Percentiles rank a stretch among this genome's conserved stretches.
These are phyloP conservation scores for Theocolax elegans DNA, from an alignment of 1,140 invertebrate genomes.

Conservation along the genomic window DNA sequence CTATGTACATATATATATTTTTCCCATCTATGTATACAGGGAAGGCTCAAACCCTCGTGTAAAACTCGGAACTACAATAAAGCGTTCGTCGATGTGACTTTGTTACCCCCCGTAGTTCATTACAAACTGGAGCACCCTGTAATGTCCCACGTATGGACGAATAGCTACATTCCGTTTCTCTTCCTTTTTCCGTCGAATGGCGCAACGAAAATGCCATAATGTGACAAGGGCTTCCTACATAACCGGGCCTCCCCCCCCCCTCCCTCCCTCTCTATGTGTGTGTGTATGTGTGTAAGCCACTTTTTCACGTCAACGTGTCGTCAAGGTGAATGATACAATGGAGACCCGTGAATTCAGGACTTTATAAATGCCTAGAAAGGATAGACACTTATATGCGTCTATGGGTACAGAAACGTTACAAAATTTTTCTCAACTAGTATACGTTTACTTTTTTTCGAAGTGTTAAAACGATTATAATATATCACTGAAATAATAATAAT, in stretches of 20 bases:
- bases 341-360: neutral
- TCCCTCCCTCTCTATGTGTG: too few species aligned
- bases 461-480: too few species aligned
- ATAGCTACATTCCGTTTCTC: neutral
- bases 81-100: neutral
- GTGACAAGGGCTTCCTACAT: conserved; percentile 2
- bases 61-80: conserved; percentile 19
- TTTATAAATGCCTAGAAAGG: neutral
- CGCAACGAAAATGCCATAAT: conserved; percentile 28
- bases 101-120: conserved; percentile 3
- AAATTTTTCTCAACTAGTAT: neutral
- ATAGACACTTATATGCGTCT: neutral
- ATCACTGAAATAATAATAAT: too few species aligned
- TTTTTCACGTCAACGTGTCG: conserved; percentile 38
- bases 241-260: too few species aligned
- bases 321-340: neutral
- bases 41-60: conserved; percentile 15
- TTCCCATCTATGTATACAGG: conserved; percentile 10
- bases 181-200: neutral
- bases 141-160: neutral
- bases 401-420: neutral
- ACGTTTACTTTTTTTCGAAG: too few species aligned
- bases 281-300: too few species aligned
- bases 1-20: neutral
- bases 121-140: conserved; percentile 18